Evolutionary conservation across 2,797 vertebrate genomes (phyloP).

Genomic region (Orestias chungarensis): DNA sequence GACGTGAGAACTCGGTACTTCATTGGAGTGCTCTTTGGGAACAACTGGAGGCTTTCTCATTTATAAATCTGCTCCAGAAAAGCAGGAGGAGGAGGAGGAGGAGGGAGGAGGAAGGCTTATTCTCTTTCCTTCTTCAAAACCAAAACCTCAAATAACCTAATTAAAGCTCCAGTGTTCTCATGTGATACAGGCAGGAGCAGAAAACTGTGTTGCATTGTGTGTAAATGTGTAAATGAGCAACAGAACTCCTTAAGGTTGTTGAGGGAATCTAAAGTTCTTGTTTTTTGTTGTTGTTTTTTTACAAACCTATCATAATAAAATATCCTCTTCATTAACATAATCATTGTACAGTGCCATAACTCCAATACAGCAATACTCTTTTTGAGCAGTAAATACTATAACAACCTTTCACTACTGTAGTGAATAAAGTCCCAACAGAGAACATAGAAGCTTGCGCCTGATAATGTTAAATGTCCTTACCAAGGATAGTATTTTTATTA

Average conservation of each 20-base stretch:
- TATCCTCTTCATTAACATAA: neutral
- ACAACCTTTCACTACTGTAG: too few relatives aligned
- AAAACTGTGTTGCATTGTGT: neutral
- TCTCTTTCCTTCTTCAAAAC: conserved; percentile 44
- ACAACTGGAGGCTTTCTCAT: conserved; percentile 35
- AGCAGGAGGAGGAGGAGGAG: conserved; percentile 27
- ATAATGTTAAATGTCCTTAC: too few relatives aligned
- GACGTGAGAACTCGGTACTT: conserved; percentile 8
- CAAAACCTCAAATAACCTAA: conserved; percentile 44
- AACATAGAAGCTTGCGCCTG: neutral
- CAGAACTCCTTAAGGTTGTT: conserved; percentile 1
- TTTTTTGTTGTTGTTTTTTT: too few relatives aligned
- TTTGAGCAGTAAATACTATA: too few relatives aligned
- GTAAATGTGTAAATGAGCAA: neutral
- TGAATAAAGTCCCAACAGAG: neutral
- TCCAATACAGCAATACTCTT: neutral
- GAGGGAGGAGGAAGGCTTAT: conserved; percentile 50
- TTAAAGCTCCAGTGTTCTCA: conserved; percentile 27
- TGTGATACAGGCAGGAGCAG: conserved; percentile 12
- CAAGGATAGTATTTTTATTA: too few relatives aligned
- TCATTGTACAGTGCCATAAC: neutral
- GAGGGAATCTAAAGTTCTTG: conserved; percentile 11
- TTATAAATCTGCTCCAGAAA: conserved; percentile 55
- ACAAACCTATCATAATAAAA: too few relatives aligned
- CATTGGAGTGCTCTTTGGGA: conserved; percentile 21